phyloP scores from a whole-genome alignment of 2,797 vertebrate species.

The Leuciscus waleckii region DNA sequence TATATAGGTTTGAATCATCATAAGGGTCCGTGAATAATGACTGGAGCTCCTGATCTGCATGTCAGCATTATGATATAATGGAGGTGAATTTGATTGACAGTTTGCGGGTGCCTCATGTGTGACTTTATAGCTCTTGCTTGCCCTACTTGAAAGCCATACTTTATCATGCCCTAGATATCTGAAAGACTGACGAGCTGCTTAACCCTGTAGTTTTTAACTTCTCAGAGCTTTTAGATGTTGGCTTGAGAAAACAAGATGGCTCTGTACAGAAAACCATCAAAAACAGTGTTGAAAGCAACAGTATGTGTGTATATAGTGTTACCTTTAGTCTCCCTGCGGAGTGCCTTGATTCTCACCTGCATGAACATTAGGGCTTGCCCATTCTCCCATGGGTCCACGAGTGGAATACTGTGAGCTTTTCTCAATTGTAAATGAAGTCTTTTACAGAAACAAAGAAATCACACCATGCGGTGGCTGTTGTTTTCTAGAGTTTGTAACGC shows the following conservation, averaged over 20 bases:
- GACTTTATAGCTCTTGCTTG: background rate
- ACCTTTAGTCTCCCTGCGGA: constrained; percentile 60
- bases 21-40: background rate
- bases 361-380: constrained; percentile 66
- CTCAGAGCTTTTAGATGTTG: background rate
- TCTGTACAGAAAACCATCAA: background rate
- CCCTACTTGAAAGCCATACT: constrained; percentile 49
- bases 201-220: constrained; percentile 8
- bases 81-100: background rate
- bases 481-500: constrained; percentile 59
- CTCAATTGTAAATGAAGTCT: constrained; percentile 23
- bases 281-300: background rate
- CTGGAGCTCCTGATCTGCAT: constrained; percentile 4
- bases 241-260: background rate
- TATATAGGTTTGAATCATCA: background rate
- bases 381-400: constrained; percentile 49
- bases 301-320: constrained; percentile 37
- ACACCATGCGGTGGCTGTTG: constrained; percentile 15
- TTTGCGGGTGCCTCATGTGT: constrained; percentile 10
- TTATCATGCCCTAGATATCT: background rate
- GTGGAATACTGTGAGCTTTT: constrained; percentile 43
- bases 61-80: constrained; percentile 10
- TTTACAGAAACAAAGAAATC: constrained; percentile 34
- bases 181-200: constrained; percentile 20
- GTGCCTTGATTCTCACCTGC: constrained; percentile 77